Conservation (phyloP, 2,888 invertebrate species). For the Hydraecia micacea region DNA sequence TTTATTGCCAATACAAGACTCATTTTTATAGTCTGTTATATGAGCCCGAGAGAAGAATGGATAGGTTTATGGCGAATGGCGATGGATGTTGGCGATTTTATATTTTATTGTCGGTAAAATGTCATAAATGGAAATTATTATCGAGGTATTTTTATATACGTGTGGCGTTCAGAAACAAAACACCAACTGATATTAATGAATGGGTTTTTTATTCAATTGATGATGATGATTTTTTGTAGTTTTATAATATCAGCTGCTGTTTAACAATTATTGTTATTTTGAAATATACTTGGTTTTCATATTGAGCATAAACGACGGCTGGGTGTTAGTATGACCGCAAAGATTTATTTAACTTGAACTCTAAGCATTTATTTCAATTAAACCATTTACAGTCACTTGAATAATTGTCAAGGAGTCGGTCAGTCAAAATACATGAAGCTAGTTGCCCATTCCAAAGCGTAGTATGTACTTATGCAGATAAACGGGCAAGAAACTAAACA, state of each 20-base stretch:
- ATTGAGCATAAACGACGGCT: not conserved
- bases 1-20: constrained; percentile 84
- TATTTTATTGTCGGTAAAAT: constrained; percentile 73
- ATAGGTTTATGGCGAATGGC: constrained; percentile 71
- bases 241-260: not conserved
- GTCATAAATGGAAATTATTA: constrained; percentile 61
- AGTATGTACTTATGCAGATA: too few relatives aligned
- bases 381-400: too few relatives aligned
- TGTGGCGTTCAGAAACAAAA: not conserved
- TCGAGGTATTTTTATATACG: constrained; percentile 33
- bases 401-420: too few relatives aligned
- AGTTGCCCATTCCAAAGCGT: too few relatives aligned
- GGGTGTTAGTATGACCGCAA: not conserved
- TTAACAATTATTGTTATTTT: not conserved
- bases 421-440: too few relatives aligned
- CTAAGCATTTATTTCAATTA: too few relatives aligned
- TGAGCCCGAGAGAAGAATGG: constrained; percentile 77
- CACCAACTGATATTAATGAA: not conserved
- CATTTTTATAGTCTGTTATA: constrained; percentile 87
- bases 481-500: too few relatives aligned
- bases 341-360: not conserved
- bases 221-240: not conserved
- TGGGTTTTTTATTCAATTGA: constrained; percentile 15
- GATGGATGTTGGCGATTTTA: constrained; percentile 76
- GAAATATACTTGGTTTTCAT: constrained; percentile 6